Conservation (phyloP, 2,797 vertebrate genomes). For the Decapterus maruadsi region DNA sequence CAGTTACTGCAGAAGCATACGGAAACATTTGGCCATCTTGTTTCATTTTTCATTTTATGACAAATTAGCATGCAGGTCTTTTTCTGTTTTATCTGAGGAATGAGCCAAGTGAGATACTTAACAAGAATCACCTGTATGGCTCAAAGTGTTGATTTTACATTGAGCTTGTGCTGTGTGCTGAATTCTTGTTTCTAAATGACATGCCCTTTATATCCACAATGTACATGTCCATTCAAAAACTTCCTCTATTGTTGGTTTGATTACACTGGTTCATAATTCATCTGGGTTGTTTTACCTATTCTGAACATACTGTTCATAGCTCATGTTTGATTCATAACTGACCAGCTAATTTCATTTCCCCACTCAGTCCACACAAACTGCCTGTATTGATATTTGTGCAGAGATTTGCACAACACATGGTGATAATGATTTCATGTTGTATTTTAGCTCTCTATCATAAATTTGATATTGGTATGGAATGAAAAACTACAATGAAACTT, state of each 20-base stretch:
- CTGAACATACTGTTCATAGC: too few species aligned
- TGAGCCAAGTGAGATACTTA: conserved; percentile 39
- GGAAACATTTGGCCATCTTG: conserved; percentile 48
- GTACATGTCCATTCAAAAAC: too few species aligned
- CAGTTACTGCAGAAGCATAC: conserved; percentile 33
- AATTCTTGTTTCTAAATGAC: conserved; percentile 59
- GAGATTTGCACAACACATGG: too few species aligned
- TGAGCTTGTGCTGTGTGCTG: conserved; percentile 17
- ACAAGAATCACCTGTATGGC: conserved; percentile 59
- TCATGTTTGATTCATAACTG: too few species aligned
- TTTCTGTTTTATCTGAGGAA: conserved; percentile 34
- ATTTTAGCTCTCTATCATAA: too few species aligned
- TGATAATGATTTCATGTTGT: too few species aligned
- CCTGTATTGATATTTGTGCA: too few species aligned
- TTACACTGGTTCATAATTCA: background rate
- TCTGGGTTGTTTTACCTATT: background rate
- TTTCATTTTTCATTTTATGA: conserved; percentile 59
- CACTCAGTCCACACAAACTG: too few species aligned
- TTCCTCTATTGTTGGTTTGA: background rate
- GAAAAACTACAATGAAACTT: too few species aligned
- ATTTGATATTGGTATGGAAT: too few species aligned
- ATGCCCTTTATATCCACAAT: conserved; percentile 59
- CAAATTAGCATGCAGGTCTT: conserved; percentile 43
- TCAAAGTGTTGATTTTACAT: conserved; percentile 17
- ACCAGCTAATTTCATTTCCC: too few species aligned